These are phyloP conservation scores for Hoplodrina blanda DNA, from an alignment of 2,888 invertebrate species.

Conservation along the genomic window DNA sequence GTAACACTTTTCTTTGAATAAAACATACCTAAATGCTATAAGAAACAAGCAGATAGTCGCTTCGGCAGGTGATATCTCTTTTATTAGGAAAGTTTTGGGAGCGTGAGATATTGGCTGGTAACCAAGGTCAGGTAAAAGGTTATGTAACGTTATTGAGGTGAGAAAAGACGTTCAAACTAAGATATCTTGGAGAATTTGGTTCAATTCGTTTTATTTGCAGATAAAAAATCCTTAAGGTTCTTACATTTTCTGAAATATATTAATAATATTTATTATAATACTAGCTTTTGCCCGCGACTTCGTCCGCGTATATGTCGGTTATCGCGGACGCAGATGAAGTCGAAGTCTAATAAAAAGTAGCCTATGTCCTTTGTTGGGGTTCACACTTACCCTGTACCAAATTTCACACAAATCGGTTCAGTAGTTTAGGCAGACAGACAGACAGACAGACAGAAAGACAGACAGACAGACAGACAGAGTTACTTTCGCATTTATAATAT, in stretches of 20 bases:
- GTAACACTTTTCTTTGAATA: slow-evolving; percentile 35
- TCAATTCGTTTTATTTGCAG: background rate
- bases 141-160: slow-evolving; percentile 1
- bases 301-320: too few relatives aligned
- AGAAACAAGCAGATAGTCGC: slow-evolving; percentile 6
- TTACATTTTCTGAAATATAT: slow-evolving; percentile 18
- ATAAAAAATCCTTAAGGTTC: background rate
- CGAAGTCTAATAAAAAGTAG: too few relatives aligned
- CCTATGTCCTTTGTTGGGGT: too few relatives aligned
- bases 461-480: too few relatives aligned
- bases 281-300: too few relatives aligned
- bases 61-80: slow-evolving; percentile 32
- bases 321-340: too few relatives aligned
- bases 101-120: slow-evolving; percentile 17
- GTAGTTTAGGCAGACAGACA: too few relatives aligned
- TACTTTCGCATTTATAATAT: too few relatives aligned
- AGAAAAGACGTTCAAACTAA: background rate
- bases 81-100: slow-evolving; percentile 44
- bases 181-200: background rate
- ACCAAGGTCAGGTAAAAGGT: background rate
- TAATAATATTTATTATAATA: too few relatives aligned
- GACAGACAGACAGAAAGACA: too few relatives aligned
- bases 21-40: slow-evolving; percentile 25
- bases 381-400: too few relatives aligned
- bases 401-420: too few relatives aligned